Conservation (phyloP, 2,797 vertebrate species). For the Percopsis omiscomaycus region DNA sequence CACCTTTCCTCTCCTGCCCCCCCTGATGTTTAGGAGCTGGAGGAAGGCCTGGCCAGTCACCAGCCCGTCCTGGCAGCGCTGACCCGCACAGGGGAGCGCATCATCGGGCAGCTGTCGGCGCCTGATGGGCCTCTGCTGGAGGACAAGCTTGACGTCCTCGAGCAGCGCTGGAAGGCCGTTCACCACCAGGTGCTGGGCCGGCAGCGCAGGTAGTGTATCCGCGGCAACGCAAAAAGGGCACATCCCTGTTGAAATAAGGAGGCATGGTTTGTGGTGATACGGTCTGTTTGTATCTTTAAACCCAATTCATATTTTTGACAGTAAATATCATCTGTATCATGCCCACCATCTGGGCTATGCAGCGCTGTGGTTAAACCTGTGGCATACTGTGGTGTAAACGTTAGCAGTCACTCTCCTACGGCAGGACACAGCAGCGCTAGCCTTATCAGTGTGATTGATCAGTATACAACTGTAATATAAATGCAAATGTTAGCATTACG, state of each 20-base stretch:
- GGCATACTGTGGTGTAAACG: slow-evolving; percentile 14
- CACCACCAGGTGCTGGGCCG: slow-evolving; percentile 77
- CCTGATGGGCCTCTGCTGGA: slow-evolving; percentile 85
- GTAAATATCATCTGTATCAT: neutral
- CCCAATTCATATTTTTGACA: slow-evolving; percentile 4
- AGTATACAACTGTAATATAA: slow-evolving; percentile 56
- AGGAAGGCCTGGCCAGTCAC: slow-evolving; percentile 85
- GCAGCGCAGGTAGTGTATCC: slow-evolving; percentile 79
- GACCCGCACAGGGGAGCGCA: slow-evolving; percentile 82
- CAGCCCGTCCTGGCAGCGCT: slow-evolving; percentile 77
- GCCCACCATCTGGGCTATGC: neutral
- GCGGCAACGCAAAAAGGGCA: slow-evolving; percentile 1
- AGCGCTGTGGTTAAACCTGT: slow-evolving; percentile 15
- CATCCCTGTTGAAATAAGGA: neutral
- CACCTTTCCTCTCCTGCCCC: neutral
- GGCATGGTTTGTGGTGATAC: neutral
- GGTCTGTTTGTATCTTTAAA: neutral
- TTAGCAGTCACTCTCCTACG: slow-evolving; percentile 10
- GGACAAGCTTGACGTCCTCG: slow-evolving; percentile 83
- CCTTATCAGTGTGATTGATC: slow-evolving; percentile 48
- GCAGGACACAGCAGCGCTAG: slow-evolving; percentile 1
- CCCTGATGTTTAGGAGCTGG: slow-evolving; percentile 81
- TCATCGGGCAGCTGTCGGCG: slow-evolving; percentile 84
- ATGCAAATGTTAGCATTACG: slow-evolving; percentile 60
- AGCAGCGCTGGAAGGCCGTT: slow-evolving; percentile 82